Evolutionary conservation across 2,888 invertebrate species (phyloP).

Genomic region (Leptarthrus brevirostris): DNA sequence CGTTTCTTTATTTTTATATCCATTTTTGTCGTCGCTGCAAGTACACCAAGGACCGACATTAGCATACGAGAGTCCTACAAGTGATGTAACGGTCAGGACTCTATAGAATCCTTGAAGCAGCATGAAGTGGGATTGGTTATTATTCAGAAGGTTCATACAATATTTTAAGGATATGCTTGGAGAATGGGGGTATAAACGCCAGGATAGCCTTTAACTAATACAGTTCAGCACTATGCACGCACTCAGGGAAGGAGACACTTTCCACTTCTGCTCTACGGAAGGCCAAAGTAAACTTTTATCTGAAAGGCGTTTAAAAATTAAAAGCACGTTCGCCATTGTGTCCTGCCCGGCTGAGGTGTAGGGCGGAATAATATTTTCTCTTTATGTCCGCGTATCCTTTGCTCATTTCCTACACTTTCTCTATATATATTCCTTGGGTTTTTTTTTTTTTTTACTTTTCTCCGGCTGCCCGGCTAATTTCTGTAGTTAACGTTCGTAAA

Average conservation of each 20-base stretch:
- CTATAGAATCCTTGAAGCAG: slow-evolving; percentile 7
- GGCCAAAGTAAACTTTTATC: slow-evolving; percentile 54
- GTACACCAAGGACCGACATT: slow-evolving; percentile 46
- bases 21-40: slow-evolving; percentile 49
- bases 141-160: slow-evolving; percentile 51
- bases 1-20: slow-evolving; percentile 35
- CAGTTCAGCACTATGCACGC: slow-evolving; percentile 24
- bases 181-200: neutral
- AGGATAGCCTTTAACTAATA: neutral
- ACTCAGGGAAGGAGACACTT: slow-evolving; percentile 36
- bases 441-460: neutral
- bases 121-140: slow-evolving; percentile 51
- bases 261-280: slow-evolving; percentile 21
- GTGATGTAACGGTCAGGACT: slow-evolving; percentile 44
- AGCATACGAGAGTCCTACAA: slow-evolving; percentile 51
- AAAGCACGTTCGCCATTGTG: slow-evolving; percentile 55
- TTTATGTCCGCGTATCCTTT: neutral
- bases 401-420: slow-evolving; percentile 5
- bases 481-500: slow-evolving; percentile 42
- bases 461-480: slow-evolving; percentile 30
- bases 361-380: slow-evolving; percentile 49
- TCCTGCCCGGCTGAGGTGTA: neutral
- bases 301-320: slow-evolving; percentile 56
- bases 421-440: neutral
- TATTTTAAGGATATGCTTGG: slow-evolving; percentile 27